Conservation (phyloP, 1,140 invertebrate genomes). For the Vanessa atalanta region DNA sequence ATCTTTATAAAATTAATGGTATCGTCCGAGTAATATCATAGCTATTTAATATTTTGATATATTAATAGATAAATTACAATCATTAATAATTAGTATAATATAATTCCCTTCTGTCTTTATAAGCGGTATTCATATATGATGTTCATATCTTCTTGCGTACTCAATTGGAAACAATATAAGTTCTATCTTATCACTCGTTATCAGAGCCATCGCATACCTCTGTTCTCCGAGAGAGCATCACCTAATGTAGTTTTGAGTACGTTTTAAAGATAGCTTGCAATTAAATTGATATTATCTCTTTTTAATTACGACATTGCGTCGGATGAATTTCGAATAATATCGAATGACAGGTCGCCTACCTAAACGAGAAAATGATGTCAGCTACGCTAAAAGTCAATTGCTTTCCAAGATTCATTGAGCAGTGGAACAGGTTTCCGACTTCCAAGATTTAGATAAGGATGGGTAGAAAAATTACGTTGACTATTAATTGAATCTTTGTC, state of each 20-base stretch:
- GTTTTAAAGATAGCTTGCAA: conserved; percentile 59
- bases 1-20: neutral
- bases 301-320: conserved; percentile 49
- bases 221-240: conserved; percentile 49
- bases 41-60: neutral
- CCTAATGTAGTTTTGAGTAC: conserved; percentile 63
- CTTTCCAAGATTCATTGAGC: conserved; percentile 34
- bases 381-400: conserved; percentile 34
- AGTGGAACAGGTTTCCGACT: conserved; percentile 23
- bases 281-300: conserved; percentile 59
- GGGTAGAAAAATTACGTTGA: conserved; percentile 33
- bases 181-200: conserved; percentile 57
- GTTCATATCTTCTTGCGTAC: conserved; percentile 47
- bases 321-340: conserved; percentile 24
- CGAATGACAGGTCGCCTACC: conserved; percentile 18
- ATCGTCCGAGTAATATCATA: neutral
- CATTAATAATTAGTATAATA: neutral
- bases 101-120: conserved; percentile 20
- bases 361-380: conserved; percentile 35
- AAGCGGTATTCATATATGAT: conserved; percentile 37
- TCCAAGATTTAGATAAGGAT: conserved; percentile 33
- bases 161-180: conserved; percentile 66
- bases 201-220: conserved; percentile 66
- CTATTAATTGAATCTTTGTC: conserved; percentile 27
- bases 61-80: too few relatives aligned